A percentile compares a stretch with the other conserved stretches of the same genome.
These are phyloP conservation scores for Laspeyria flexula DNA, from an alignment of 2,888 invertebrate genomes.

Conservation along the genomic window DNA sequence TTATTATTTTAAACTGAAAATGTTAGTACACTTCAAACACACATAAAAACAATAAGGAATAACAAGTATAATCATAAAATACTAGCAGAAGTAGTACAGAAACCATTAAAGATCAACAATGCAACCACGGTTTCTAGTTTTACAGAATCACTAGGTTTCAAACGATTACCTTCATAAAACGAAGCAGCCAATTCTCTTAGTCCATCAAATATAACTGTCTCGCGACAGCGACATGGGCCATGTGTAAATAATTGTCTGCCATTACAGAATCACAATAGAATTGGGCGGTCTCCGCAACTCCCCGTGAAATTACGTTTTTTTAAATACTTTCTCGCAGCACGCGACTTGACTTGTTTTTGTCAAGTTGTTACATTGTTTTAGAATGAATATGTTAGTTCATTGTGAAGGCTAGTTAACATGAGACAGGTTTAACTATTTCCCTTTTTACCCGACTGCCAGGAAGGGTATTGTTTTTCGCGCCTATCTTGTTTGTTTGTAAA, in stretches of 20 bases:
- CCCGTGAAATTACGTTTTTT: slow-evolving; percentile 82
- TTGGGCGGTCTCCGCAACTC: slow-evolving; percentile 73
- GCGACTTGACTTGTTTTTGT: slow-evolving; percentile 38
- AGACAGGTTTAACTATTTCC: background rate
- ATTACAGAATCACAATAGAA: slow-evolving; percentile 81
- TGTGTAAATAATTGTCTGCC: slow-evolving; percentile 68
- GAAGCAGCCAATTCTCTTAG: slow-evolving; percentile 34
- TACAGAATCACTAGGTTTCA: slow-evolving; percentile 40
- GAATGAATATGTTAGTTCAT: slow-evolving; percentile 1
- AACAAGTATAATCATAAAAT: background rate
- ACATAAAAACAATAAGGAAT: background rate
- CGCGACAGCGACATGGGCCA: slow-evolving; percentile 55
- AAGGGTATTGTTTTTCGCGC: no score
- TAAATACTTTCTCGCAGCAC: slow-evolving; percentile 76
- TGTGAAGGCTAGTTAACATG: background rate
- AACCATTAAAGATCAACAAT: slow-evolving; percentile 27
- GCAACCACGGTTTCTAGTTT: slow-evolving; percentile 39
- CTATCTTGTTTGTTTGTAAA: no score
- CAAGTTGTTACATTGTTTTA: slow-evolving; percentile 24
- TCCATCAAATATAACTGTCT: slow-evolving; percentile 44
- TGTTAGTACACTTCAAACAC: background rate
- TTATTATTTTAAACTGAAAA: background rate
- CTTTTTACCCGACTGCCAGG: no score
- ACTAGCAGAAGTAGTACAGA: background rate
- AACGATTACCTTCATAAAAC: slow-evolving; percentile 47